Base-by-base conservation (phyloP, 2,888 invertebrate genomes). In the Parnassius glacialis region DNA sequence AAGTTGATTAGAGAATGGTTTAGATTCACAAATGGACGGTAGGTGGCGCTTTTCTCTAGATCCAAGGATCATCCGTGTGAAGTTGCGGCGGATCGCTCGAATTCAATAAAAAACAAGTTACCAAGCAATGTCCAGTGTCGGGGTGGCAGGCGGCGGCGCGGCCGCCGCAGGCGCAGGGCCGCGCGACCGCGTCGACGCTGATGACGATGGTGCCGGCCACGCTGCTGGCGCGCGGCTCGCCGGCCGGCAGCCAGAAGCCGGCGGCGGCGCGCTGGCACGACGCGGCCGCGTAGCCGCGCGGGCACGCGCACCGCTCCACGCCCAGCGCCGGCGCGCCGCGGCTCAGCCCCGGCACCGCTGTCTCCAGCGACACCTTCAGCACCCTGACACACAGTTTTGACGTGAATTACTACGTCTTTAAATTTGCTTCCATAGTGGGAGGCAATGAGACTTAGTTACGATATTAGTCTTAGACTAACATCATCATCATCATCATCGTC, bases 241-340 rank as follows among this genome's bases (percentile, higher is more conserved):
- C 87, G 42, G 88, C 86, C 48, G 94, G 94, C 79, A 95, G 94
- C 93, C 96, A 95, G 84, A 95, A 98, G 0, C 98, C 99, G 9
- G 93, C 83, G 48, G 95, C 95, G 0, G 97, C 96, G 78, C 95
- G 94, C 87, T 98, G 99, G 83, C 99, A 99, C 0, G 98, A 99
- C 0, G 95, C 93, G 0, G 97, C 96, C 67, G 95, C 93, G 87
- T 97, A 98, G 64, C 94, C 93, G 0, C 92, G 87, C 0, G 97
- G 96, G 77, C 98, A 98, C 54, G 93, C 93, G 82, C 98, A 98
- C 64, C 95, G 92, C 84, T 98, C 98, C 2, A 98, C 95, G 0
- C 97, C 96, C 43, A 93, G 93, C 0, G 97, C 96, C n/a, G 94
- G 94, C 66, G 93, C 94, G 0, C 93, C 94, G 11, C 93, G 93